These are phyloP conservation scores for Petrocephalus schoutedeni DNA, from an alignment of 2,797 vertebrate genomes.

Conservation along the genomic window DNA sequence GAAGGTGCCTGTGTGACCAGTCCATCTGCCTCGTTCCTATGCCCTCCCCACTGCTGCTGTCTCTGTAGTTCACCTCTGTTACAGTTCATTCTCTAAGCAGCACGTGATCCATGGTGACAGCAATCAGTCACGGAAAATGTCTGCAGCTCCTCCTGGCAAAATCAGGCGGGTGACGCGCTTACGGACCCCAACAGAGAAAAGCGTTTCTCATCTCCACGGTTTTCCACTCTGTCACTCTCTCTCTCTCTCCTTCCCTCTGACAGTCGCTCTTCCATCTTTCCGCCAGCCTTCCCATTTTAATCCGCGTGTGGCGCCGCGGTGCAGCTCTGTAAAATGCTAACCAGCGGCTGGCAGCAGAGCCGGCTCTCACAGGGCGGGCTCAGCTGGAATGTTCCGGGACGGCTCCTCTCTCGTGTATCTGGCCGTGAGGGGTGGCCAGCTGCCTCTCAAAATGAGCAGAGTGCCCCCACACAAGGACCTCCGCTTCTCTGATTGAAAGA, in stretches of 20 bases:
- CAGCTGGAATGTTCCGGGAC: neutral
- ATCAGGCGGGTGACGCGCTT: neutral
- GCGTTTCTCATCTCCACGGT: neutral
- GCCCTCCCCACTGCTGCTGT: conserved; percentile 55
- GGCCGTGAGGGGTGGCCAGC: neutral
- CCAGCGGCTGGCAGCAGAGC: neutral
- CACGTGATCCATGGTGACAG: neutral
- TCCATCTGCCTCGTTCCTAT: conserved; percentile 39
- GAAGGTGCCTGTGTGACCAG: neutral
- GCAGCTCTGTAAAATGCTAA: neutral
- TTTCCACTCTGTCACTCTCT: conserved; percentile 5
- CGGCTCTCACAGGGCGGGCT: neutral
- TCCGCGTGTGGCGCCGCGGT: neutral
- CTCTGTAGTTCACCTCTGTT: neutral
- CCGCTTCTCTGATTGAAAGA: neutral
- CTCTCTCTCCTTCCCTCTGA: neutral
- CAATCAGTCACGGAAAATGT: conserved; percentile 10
- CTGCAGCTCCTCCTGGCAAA: neutral
- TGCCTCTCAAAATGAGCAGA: neutral
- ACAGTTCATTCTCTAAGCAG: neutral
- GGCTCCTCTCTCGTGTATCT: neutral
- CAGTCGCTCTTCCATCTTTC: neutral
- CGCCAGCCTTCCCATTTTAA: neutral
- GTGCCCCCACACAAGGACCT: neutral
- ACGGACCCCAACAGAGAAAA: neutral